phyloP scores from a whole-genome alignment of 2,113 vertebrate genomes.

The Sciurus niger region DNA sequence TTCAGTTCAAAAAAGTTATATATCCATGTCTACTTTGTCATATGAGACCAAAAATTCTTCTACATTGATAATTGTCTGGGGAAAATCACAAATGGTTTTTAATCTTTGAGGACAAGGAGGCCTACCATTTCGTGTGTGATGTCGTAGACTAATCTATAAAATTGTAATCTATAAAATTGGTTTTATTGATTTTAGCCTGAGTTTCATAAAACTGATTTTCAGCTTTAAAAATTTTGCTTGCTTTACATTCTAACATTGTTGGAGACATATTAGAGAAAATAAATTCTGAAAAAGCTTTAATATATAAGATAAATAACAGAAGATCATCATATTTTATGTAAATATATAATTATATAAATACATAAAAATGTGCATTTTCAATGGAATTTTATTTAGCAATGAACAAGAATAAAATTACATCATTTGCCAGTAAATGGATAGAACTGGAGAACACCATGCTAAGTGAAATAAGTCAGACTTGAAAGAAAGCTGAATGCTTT shows the following conservation, averaged over 20 bases:
- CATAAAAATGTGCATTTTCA: background rate
- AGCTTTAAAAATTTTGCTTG: background rate
- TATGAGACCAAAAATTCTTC: background rate
- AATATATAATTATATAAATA: background rate
- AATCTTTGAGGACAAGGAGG: background rate
- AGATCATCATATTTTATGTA: background rate
- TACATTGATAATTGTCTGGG: background rate
- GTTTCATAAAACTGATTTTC: background rate
- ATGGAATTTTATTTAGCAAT: too few relatives aligned
- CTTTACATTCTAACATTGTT: background rate
- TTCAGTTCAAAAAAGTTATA: background rate
- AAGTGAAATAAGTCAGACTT: too few relatives aligned
- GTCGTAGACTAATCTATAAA: background rate
- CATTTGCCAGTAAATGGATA: too few relatives aligned
- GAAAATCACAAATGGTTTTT: background rate
- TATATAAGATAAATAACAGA: background rate
- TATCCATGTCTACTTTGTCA: background rate
- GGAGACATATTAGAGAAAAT: background rate
- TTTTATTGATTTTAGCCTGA: background rate
- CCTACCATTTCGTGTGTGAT: conserved; percentile 34
- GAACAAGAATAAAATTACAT: too few relatives aligned
- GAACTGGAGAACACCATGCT: too few relatives aligned
- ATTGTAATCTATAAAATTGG: background rate
- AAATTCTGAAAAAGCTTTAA: background rate
- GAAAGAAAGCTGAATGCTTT: too few relatives aligned